Conservation (phyloP, 1,140 invertebrate genomes). For the Physella acuta region DNA sequence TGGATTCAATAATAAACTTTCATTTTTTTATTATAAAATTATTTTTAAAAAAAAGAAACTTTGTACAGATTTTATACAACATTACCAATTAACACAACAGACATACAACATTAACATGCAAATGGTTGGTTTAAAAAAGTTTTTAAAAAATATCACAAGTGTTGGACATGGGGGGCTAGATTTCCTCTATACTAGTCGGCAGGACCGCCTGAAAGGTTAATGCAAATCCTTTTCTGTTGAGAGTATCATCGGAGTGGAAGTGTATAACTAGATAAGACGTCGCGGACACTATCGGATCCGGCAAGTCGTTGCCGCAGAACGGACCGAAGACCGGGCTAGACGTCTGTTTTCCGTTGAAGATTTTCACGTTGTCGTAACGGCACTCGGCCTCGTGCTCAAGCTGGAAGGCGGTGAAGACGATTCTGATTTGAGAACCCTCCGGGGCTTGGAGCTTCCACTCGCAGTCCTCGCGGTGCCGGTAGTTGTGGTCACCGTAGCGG, state of each 20-base stretch:
- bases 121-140: no score
- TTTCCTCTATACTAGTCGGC: no score
- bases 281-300: slow-evolving; percentile 85
- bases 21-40: no score
- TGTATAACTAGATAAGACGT: slow-evolving; percentile 81
- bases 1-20: no score
- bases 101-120: no score
- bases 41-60: no score
- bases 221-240: slow-evolving; percentile 84
- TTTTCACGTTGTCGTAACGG: slow-evolving; percentile 89
- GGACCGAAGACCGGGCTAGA: slow-evolving; percentile 77
- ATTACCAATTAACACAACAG: no score
- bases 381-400: slow-evolving; percentile 89
- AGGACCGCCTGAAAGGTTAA: slow-evolving; percentile 33
- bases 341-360: slow-evolving; percentile 83
- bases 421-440: slow-evolving; percentile 61
- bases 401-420: slow-evolving; percentile 88
- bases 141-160: no score
- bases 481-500: slow-evolving; percentile 84
- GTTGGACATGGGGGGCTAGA: no score
- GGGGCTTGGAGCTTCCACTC: slow-evolving; percentile 85
- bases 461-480: slow-evolving; percentile 83
- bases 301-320: slow-evolving; percentile 69
- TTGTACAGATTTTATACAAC: no score
- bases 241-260: slow-evolving; percentile 86